Evolutionary conservation across 2,797 vertebrate species (phyloP).

Genomic region (Brotula barbata): DNA sequence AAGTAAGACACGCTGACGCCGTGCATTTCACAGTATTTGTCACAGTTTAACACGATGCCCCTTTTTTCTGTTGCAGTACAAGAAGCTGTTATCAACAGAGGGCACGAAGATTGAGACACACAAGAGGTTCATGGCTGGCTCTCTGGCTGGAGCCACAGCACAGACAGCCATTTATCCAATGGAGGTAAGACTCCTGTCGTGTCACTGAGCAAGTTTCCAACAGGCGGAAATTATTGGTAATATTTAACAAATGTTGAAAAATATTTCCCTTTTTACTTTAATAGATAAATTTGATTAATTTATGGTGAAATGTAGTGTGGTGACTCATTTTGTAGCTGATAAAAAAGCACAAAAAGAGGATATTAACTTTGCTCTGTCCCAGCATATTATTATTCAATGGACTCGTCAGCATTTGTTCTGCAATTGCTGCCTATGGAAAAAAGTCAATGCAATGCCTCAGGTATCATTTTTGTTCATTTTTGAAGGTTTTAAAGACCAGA

Average conservation of each 20-base stretch:
- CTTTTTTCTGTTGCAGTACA: constrained; percentile 81
- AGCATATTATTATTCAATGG: background rate
- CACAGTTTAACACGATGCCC: too few relatives aligned
- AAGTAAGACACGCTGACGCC: constrained; percentile 75
- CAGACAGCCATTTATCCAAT: constrained; percentile 97
- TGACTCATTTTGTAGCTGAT: too few relatives aligned
- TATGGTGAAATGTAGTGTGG: too few relatives aligned
- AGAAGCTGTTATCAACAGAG: constrained; percentile 87
- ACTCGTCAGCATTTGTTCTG: background rate
- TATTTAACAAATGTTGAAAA: too few relatives aligned
- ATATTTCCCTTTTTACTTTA: too few relatives aligned
- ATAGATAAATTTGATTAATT: too few relatives aligned
- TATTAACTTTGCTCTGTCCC: too few relatives aligned
- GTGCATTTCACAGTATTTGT: background rate
- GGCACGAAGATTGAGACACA: constrained; percentile 83
- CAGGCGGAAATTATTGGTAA: too few relatives aligned
- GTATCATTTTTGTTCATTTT: constrained; percentile 6
- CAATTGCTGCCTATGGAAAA: too few relatives aligned
- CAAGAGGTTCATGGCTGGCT: constrained; percentile 93
- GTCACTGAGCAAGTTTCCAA: too few relatives aligned
- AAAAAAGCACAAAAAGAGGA: too few relatives aligned
- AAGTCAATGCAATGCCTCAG: background rate
- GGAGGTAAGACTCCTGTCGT: constrained; percentile 82
- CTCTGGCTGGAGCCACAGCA: constrained; percentile 93
- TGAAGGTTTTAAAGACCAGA: constrained; percentile 94